These are phyloP conservation scores for Aplidium turbinatum DNA, from an alignment of 23 tunicate species.

Conservation along the genomic window DNA sequence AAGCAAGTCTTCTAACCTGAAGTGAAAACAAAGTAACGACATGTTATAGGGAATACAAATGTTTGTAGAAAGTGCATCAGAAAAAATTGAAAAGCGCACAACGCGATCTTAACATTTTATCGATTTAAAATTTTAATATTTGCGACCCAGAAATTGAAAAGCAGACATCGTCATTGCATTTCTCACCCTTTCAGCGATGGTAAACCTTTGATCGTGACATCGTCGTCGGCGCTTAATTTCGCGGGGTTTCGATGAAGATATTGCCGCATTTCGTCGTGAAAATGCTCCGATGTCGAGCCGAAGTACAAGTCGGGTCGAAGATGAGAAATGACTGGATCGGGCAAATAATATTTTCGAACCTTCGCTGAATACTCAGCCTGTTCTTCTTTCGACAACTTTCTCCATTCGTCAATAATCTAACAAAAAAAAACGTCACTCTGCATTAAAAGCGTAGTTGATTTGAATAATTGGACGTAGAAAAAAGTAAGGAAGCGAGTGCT, in stretches of 20 bases:
- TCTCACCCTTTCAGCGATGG: no score
- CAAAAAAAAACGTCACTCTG: no score
- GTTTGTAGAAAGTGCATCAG: neutral
- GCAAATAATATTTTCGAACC: constrained; percentile 9
- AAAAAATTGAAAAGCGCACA: neutral
- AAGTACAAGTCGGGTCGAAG: constrained; percentile 75
- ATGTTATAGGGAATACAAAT: neutral
- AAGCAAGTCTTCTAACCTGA: constrained; percentile 61
- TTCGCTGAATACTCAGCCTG: constrained; percentile 16
- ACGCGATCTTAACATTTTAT: neutral
- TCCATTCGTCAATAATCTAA: constrained; percentile 26
- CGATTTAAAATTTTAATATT: no score
- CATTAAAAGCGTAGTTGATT: no score
- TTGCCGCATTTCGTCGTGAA: constrained; percentile 29
- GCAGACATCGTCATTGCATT: no score
- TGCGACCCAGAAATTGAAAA: no score
- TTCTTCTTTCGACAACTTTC: constrained; percentile 13
- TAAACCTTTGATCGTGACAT: no score
- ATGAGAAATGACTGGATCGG: constrained; percentile 53
- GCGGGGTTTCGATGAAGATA: constrained; percentile 52
- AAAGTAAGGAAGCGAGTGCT: no score
- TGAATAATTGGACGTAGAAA: no score
- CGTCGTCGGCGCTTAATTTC: no score
- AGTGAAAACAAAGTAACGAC: neutral
- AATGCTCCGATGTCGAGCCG: constrained; percentile 79